A percentile compares a stretch with the other conserved stretches of the same genome.
phyloP scores from a whole-genome alignment of 2,113 vertebrate species.

The Panthera uncia region DNA sequence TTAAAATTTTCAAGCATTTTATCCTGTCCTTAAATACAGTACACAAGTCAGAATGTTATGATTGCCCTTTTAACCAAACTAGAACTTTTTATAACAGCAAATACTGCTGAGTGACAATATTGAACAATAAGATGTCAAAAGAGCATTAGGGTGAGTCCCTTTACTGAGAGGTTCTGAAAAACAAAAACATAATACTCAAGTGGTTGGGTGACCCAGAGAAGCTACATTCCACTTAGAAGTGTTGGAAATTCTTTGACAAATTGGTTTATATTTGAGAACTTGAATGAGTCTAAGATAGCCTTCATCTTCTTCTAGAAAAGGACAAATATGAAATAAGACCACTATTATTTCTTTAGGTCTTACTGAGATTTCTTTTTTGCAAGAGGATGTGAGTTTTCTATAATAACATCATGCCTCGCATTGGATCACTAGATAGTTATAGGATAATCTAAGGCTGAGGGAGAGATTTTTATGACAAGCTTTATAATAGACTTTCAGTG shows the following conservation, averaged over 20 bases:
- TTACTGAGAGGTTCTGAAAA: neutral
- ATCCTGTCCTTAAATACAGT: neutral
- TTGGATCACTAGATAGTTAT: conserved; percentile 18
- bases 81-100: neutral
- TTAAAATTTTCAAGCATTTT: neutral
- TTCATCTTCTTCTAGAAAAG: conserved; percentile 29
- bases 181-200: neutral
- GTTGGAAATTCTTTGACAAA: conserved; percentile 6
- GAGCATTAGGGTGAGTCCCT: neutral
- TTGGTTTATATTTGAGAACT: conserved; percentile 30
- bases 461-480: conserved; percentile 56
- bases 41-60: neutral
- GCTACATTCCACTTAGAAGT: neutral
- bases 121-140: neutral
- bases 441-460: conserved; percentile 31
- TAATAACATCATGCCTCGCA: neutral
- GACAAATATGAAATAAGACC: neutral
- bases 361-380: neutral
- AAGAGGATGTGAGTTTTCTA: conserved; percentile 6
- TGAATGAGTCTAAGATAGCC: neutral
- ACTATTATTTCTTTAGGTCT: conserved; percentile 49
- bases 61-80: neutral
- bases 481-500: conserved; percentile 34
- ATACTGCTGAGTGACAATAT: neutral
- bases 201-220: neutral